A percentile compares a stretch with the other conserved stretches of the same genome.
phyloP scores from a whole-genome alignment of 2,113 vertebrate genomes.

The Calidris pygmaea region DNA sequence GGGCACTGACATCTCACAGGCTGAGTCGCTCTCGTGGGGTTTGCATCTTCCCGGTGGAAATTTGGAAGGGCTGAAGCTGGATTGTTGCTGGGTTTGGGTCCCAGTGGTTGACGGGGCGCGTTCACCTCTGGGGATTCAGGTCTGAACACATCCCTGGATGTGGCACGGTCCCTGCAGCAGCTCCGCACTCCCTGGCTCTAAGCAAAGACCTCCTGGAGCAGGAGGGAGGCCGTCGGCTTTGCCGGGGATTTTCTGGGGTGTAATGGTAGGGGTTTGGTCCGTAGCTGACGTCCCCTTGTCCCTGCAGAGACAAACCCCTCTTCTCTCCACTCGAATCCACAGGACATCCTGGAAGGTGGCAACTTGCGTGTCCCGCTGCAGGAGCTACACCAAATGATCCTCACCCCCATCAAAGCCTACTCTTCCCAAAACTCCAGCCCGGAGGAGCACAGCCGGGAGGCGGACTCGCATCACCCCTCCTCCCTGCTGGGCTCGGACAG shows the following conservation, averaged over 20 bases:
- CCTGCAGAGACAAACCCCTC: not conserved
- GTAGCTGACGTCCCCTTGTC: not conserved
- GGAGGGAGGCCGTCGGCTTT: not conserved
- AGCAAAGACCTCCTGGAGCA: not conserved
- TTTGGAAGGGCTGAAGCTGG: not conserved
- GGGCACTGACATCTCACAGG: not conserved
- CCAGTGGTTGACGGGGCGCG: accelerated
- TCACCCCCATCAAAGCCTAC: conserved; percentile 93
- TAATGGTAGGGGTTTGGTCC: accelerated
- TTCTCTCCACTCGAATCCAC: not conserved
- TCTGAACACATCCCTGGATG: not conserved
- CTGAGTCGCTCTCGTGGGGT: not conserved
- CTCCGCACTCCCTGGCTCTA: not conserved
- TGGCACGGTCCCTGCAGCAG: not conserved
- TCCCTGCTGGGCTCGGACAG: conserved; percentile 78
- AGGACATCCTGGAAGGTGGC: conserved; percentile 96
- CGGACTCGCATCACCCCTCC: conserved; percentile 73
- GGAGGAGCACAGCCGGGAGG: conserved; percentile 72
- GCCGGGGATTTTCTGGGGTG: not conserved
- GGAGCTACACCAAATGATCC: conserved; percentile 98
- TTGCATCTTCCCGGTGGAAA: not conserved
- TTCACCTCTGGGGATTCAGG: not conserved
- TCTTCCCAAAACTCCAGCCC: conserved; percentile 65
- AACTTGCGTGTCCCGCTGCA: conserved; percentile 90
- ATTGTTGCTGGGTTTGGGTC: not conserved